Evolutionary conservation across 2,888 invertebrate genomes (phyloP).

Genomic region (Synergus umbraculus): DNA sequence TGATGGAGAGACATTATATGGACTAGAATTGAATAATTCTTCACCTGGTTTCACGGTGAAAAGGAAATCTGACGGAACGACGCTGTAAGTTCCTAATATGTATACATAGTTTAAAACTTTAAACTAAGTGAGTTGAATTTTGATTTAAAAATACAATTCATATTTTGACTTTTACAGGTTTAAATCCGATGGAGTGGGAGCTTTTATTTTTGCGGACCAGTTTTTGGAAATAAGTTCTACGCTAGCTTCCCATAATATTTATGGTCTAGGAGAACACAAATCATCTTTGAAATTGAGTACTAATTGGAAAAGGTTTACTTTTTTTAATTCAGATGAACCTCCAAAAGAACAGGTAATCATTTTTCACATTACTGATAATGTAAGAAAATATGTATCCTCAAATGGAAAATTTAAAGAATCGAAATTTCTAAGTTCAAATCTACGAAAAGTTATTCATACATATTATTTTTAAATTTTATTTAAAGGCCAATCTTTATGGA

Average conservation of each 20-base stretch:
- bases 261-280: slow-evolving; percentile 87
- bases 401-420: no score
- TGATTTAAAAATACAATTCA: background rate
- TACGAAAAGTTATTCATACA: background rate
- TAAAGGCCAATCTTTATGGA: slow-evolving; percentile 87
- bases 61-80: slow-evolving; percentile 64
- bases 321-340: slow-evolving; percentile 84
- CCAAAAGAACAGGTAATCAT: slow-evolving; percentile 78
- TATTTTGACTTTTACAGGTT: slow-evolving; percentile 75
- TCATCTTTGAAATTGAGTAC: slow-evolving; percentile 81
- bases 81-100: background rate
- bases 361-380: background rate
- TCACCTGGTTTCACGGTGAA: slow-evolving; percentile 50
- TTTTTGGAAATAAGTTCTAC: slow-evolving; percentile 84
- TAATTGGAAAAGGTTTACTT: slow-evolving; percentile 84
- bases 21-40: background rate
- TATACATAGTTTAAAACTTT: no score
- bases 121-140: background rate
- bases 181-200: slow-evolving; percentile 83
- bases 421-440: no score
- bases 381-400: no score
- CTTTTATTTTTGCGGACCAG: slow-evolving; percentile 86
- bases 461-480: background rate
- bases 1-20: background rate
- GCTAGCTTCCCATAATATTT: slow-evolving; percentile 83